Base-by-base conservation (phyloP, 2,113 vertebrate genomes). In the Callipepla californica region DNA sequence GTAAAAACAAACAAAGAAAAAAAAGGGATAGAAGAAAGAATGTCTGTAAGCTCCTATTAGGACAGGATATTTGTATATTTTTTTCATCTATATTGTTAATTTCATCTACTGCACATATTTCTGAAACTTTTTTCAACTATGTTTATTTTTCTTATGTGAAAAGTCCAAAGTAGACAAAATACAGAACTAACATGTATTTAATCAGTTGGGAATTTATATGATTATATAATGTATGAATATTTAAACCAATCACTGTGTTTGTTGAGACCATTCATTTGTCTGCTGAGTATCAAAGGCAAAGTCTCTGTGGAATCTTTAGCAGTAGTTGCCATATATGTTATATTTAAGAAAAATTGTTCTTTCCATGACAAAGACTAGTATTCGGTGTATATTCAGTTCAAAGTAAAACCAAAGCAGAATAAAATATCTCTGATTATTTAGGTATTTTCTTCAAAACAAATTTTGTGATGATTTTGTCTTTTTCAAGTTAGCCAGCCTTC, bases 391-490 rank as follows among this genome's bases (percentile, higher is more conserved):
- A 28, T 85, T 85, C 32, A 66, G 0, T 21, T 26, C 6, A 51
- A 15, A 18, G 66, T 17, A 38, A 87, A 59, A 77, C 9, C 4
- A 63, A 68, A 72, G 22, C 9, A 44, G 4, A 1, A 2, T 8
- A 26, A 8, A 84, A 44, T 34, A 65, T 6, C 6, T 70, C n/a
- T 23, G 3, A 36, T 59, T 70, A 7, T n/a, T 84, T 68, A 23
- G 1, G 4, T 14, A 6, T 26, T 44, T 55, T 61, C 14, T 65
- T 75, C 10, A 69, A 22, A 53, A 53, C 2, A 38, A 75, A 73
- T 36, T 65, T 55, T 3, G 1, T 20, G 7, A 11, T 38, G 0
- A 36, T 45, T 57, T 85, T 44, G 14, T 58, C 20, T 44, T 16
- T n/a, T 47, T 40, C 38, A 79, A 75, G 42, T 32, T 77, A 78